A percentile compares a stretch with the other conserved stretches of the same genome.
These are phyloP conservation scores for Agapetus fuscipes DNA, from an alignment of 2,888 invertebrate genomes.

Conservation along the genomic window DNA sequence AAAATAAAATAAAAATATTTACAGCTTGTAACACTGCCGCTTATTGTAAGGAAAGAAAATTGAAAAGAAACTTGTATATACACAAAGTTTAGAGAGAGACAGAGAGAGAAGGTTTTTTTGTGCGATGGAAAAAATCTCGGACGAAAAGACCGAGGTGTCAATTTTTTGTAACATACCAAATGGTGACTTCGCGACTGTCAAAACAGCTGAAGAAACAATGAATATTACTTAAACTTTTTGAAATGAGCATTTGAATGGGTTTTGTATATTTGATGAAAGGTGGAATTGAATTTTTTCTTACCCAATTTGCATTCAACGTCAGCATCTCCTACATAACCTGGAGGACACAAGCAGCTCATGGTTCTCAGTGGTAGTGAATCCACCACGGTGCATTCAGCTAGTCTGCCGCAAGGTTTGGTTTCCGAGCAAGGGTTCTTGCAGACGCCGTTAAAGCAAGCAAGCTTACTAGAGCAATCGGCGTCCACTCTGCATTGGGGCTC, in stretches of 20 bases:
- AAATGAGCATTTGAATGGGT: too few relatives aligned
- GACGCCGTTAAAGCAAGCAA: constrained; percentile 70
- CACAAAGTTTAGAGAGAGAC: not conserved
- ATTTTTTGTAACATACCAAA: constrained; percentile 9
- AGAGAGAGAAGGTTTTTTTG: too few relatives aligned
- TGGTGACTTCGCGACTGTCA: too few relatives aligned
- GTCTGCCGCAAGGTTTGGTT: constrained; percentile 67
- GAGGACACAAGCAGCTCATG: constrained; percentile 78
- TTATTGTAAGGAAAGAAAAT: not conserved
- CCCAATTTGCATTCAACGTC: constrained; percentile 74
- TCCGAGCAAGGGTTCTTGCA: constrained; percentile 75
- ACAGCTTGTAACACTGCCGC: constrained; percentile 1
- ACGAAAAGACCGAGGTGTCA: not conserved
- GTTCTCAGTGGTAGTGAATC: constrained; percentile 80
- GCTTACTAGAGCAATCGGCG: constrained; percentile 74
- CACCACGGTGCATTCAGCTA: constrained; percentile 75
- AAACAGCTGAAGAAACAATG: too few relatives aligned
- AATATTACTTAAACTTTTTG: too few relatives aligned
- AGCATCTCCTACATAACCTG: constrained; percentile 77
- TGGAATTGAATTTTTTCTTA: too few relatives aligned
- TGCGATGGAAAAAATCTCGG: too few relatives aligned
- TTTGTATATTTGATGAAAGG: too few relatives aligned
- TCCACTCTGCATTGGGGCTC: constrained; percentile 64
- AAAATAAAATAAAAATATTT: constrained; percentile 1
- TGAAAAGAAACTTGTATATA: constrained; percentile 1